A percentile compares a stretch with the other conserved stretches of the same genome.
These are phyloP conservation scores for Varroa destructor DNA, from an alignment of 1,140 invertebrate genomes.

Conservation along the genomic window DNA sequence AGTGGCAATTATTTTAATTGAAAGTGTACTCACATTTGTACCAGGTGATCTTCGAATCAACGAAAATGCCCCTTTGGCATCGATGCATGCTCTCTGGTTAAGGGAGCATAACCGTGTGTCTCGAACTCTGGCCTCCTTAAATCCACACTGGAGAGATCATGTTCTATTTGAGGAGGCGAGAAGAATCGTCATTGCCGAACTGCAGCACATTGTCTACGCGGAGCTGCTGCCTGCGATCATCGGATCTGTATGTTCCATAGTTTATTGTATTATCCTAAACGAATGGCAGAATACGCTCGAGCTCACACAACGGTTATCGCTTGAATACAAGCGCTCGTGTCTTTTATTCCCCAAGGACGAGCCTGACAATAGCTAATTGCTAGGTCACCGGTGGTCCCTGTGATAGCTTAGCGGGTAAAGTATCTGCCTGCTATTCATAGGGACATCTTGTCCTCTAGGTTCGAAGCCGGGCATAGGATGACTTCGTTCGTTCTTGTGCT, in stretches of 20 bases:
- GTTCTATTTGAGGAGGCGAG: slow-evolving; percentile 41
- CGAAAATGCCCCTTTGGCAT: slow-evolving; percentile 48
- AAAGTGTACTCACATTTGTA: not conserved
- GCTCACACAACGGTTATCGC: slow-evolving; percentile 59
- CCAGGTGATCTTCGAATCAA: slow-evolving; percentile 52
- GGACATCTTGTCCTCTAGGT: too few species aligned
- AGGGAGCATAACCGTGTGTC: slow-evolving; percentile 39
- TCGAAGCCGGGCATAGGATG: too few species aligned
- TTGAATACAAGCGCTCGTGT: slow-evolving; percentile 57
- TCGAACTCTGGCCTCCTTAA: slow-evolving; percentile 34
- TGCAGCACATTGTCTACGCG: slow-evolving; percentile 42
- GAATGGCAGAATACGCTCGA: too few species aligned
- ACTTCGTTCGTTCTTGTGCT: too few species aligned
- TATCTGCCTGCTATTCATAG: too few species aligned
- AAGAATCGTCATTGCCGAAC: slow-evolving; percentile 41
- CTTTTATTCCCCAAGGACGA: slow-evolving; percentile 45
- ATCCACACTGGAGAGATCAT: slow-evolving; percentile 42
- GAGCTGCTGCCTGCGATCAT: slow-evolving; percentile 41
- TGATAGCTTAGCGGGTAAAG: too few species aligned
- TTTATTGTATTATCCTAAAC: too few species aligned
- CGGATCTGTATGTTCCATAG: slow-evolving; percentile 30
- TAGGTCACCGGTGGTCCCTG: too few species aligned
- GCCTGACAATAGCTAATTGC: too few species aligned
- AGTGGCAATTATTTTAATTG: too few species aligned
- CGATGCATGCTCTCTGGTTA: slow-evolving; percentile 44